Evolutionary conservation across 1,140 invertebrate genomes (phyloP), one percentile per base, ranked within the genome.

Genomic region (Drosophila quadrilineata): DNA sequence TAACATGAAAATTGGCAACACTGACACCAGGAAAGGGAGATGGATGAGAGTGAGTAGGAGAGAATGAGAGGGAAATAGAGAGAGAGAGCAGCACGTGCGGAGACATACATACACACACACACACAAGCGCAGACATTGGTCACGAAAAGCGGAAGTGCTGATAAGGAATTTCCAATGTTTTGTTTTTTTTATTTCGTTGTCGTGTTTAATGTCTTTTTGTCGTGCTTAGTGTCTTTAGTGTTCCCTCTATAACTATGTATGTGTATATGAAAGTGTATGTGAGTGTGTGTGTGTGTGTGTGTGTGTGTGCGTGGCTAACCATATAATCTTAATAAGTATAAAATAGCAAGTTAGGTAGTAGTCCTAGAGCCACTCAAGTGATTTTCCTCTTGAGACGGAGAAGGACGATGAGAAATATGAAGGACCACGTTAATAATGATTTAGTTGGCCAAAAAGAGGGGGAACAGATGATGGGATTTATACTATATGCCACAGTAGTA

Each of bases 141-240:
- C 86, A 88, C 86, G 86, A 88, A 85, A 88, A 84, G 73, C 86
- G 86, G 86, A 88, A 88, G 67, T 88, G 80, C 86, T 88, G 86
- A 88, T 88, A 88, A 88, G 86, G 58, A 88, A 82, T 70, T 75
- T 76, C 80, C 76, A 86, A 86, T 88, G 76, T 88, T 88, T 85
- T 65, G 60, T 64, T 79, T 58, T 70, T n/a, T 59, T 73, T 88
- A 86, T 88, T 85, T 77, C 85, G 75, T 85, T 88, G 85, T 85
- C 85, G 85, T 88, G 85, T 88, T 88, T 88, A 88, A 88, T 88
- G 86, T 88, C 85, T 84, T 88, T 88, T 88, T 88, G 79, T 79
- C 86, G 86, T 88, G 86, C 80, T 88, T 86, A 88, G 77, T 88
- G 85, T 88, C 86, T 77, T 84, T 87, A 82, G 84, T 63, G 76